Percentiles rank a stretch among this genome's conserved stretches.
phyloP scores from a whole-genome alignment of 1,140 invertebrate species.

The Archivesica marissinica region DNA sequence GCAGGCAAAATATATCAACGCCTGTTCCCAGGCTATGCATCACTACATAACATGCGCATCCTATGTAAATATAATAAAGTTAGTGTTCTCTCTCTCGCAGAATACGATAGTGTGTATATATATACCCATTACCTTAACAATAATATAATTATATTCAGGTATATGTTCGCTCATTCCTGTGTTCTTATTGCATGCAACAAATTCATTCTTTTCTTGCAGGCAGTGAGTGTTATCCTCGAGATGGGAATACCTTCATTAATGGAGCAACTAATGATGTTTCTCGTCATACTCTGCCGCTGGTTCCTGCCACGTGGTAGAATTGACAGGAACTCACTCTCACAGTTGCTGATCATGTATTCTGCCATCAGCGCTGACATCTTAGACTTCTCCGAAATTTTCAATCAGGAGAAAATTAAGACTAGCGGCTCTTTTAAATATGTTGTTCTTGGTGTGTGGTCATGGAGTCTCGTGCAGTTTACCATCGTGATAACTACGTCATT shows the following conservation, averaged over 20 bases:
- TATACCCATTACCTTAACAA: too few relatives aligned
- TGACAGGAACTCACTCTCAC: slow-evolving; percentile 94
- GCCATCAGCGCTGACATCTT: slow-evolving; percentile 57
- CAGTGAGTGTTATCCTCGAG: neutral
- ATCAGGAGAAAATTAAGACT: neutral
- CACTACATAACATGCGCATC: too few relatives aligned
- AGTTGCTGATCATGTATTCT: slow-evolving; percentile 85
- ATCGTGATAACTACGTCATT: slow-evolving; percentile 55
- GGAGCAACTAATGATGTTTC: slow-evolving; percentile 94
- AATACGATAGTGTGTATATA: too few relatives aligned
- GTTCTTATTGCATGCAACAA: too few relatives aligned
- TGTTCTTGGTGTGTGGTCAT: slow-evolving; percentile 48
- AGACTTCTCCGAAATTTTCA: slow-evolving; percentile 55
- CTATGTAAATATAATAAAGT: too few relatives aligned
- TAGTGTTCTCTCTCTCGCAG: too few relatives aligned
- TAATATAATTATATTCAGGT: too few relatives aligned
- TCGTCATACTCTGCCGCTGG: slow-evolving; percentile 93
- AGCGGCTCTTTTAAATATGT: neutral
- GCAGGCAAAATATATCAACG: too few relatives aligned
- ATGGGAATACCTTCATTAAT: slow-evolving; percentile 83
- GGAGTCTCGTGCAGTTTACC: slow-evolving; percentile 52
- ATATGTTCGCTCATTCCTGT: too few relatives aligned
- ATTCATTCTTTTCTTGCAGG: slow-evolving; percentile 6
- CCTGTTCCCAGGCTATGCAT: too few relatives aligned
- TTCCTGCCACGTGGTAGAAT: slow-evolving; percentile 92